Base-by-base conservation (phyloP, 2,888 invertebrate genomes). In the Koerneria pararmatus region DNA sequence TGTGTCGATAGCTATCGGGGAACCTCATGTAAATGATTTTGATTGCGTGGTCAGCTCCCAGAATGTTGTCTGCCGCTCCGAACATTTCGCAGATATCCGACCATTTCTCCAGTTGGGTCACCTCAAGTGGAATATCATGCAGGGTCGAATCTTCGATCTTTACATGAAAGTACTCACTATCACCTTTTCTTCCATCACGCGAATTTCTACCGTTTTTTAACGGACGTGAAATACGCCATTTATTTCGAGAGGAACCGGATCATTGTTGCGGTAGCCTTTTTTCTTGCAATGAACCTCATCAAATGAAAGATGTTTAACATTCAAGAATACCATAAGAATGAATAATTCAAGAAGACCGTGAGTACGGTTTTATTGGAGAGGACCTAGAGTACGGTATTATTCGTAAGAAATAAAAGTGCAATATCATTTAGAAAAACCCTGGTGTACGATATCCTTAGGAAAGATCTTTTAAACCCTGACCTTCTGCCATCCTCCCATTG, bases 401-500 rank as follows among this genome's bases (percentile, higher is more conserved):
- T n/a, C n/a, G n/a, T n/a, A n/a, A n/a, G n/a, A n/a, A n/a, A n/a
- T n/a, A n/a, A n/a, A n/a, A n/a, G n/a, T n/a, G n/a, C n/a, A n/a
- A n/a, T n/a, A n/a, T n/a, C n/a, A n/a, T n/a, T n/a, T n/a, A n/a
- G n/a, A n/a, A n/a, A n/a, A n/a, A n/a, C n/a, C n/a, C n/a, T n/a
- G n/a, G n/a, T n/a, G n/a, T n/a, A 22, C 15, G 46, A 67, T 29
- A 29, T 15, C 24, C 15, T 70, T 22, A 34, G 24, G 31, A 11
- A 19, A 69, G n/a, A n/a, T n/a, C n/a, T n/a, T n/a, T n/a, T n/a
- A 29, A 61, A 58, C 37, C 65, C 76, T 86, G 85, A 95, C 95
- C 90, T 93, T 95, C 78, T 92, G 89, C 88, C 95, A 91, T 79
- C 97, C 97, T 78, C 95, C 95, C 80, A 91, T 88, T 73, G 90